Evolutionary conservation across 2,797 vertebrate species (phyloP).

Genomic region (Neopelma chrysocephalum): DNA sequence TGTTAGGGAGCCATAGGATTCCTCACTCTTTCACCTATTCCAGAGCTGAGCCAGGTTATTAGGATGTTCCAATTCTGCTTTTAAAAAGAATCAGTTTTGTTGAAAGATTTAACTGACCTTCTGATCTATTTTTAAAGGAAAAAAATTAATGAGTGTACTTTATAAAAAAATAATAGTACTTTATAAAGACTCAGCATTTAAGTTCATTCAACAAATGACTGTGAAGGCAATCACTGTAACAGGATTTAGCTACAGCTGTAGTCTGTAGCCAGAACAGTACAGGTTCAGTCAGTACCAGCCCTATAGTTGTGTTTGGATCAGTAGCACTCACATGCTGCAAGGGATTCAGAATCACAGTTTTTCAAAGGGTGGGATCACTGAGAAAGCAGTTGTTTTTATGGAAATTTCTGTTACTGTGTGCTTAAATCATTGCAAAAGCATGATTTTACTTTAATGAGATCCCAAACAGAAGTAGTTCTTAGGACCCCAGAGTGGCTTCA

Average conservation of each 20-base stretch:
- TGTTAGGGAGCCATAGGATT: background rate
- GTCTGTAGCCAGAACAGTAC: background rate
- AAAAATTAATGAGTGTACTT: background rate
- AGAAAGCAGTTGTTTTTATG: background rate
- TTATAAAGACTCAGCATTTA: background rate
- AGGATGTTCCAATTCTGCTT: background rate
- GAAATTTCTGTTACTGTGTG: background rate
- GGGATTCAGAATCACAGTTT: background rate
- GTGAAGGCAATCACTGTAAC: background rate
- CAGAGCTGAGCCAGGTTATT: background rate
- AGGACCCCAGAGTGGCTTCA: background rate
- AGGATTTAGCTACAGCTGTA: background rate
- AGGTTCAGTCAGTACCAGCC: background rate
- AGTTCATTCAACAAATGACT: background rate
- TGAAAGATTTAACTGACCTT: background rate
- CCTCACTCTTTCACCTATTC: background rate
- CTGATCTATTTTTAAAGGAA: background rate
- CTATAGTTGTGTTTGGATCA: background rate
- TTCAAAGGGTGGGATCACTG: background rate
- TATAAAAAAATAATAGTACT: background rate
- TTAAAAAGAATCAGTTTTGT: background rate
- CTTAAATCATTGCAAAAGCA: background rate
- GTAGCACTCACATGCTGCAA: fast-evolving
- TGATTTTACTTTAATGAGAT: background rate
- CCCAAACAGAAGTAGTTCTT: background rate